Percentiles rank a stretch among this genome's conserved stretches.
Evolutionary conservation across 1,140 invertebrate species (phyloP).

Genomic region (Argopecten irradians): DNA sequence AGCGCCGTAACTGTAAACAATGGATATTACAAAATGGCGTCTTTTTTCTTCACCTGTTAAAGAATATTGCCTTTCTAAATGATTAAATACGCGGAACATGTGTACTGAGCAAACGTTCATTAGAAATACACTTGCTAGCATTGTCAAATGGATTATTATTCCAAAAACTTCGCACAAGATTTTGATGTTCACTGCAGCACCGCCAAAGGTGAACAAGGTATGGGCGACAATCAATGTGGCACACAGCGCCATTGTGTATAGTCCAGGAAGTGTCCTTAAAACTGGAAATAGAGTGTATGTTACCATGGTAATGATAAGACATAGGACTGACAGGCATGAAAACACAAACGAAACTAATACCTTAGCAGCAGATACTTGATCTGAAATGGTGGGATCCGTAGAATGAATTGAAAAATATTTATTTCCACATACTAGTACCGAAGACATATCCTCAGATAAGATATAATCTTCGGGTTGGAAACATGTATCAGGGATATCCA

Average conservation of each 20-base stretch:
- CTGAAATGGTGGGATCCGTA: background rate
- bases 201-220: conserved; percentile 38
- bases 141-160: conserved; percentile 43
- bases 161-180: conserved; percentile 33
- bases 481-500: background rate
- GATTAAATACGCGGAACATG: conserved; percentile 44
- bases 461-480: background rate
- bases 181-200: background rate
- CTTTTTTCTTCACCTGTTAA: background rate
- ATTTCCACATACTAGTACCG: background rate
- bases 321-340: conserved; percentile 36
- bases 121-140: conserved; percentile 35
- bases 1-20: conserved; percentile 18
- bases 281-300: conserved; percentile 33
- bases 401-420: background rate
- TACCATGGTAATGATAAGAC: conserved; percentile 37
- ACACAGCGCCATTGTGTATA: conserved; percentile 35
- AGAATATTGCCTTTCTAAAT: background rate
- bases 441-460: background rate
- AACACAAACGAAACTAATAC: conserved; percentile 30
- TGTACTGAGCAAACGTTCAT: conserved; percentile 49
- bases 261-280: conserved; percentile 43
- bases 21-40: background rate
- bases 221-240: conserved; percentile 33
- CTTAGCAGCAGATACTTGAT: background rate